Conservation (phyloP, 2,888 invertebrate genomes). For the Exocentrus adspersus region DNA sequence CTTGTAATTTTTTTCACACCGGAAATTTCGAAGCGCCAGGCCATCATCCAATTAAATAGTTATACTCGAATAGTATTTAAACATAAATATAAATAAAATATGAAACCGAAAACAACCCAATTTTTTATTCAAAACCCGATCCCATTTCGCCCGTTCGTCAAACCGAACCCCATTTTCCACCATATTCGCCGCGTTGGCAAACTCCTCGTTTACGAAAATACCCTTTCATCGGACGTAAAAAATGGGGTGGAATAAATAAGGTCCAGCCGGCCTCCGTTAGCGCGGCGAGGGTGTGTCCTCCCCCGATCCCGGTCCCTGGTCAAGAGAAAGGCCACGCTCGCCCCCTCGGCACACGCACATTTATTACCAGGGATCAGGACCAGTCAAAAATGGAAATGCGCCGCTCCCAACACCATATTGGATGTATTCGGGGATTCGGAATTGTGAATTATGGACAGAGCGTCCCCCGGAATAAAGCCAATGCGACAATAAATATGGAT, state of each 20-base stretch:
- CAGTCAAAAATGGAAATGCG: conserved; percentile 63
- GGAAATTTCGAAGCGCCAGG: no score
- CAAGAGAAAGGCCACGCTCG: conserved; percentile 50
- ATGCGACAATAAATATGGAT: conserved; percentile 51
- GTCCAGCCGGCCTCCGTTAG: conserved; percentile 40
- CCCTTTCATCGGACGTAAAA: conserved; percentile 12
- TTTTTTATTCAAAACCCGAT: no score
- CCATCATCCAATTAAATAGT: no score
- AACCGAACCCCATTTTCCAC: conserved; percentile 10
- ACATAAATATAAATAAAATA: no score
- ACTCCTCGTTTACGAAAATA: conserved; percentile 26
- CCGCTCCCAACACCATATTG: conserved; percentile 55
- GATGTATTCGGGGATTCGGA: conserved; percentile 55
- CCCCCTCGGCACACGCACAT: conserved; percentile 60
- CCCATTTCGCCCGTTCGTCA: neutral
- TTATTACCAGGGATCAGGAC: conserved; percentile 61
- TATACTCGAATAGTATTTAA: no score
- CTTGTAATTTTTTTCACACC: no score
- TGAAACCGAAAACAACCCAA: no score
- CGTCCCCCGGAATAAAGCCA: conserved; percentile 48
- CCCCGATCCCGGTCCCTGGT: conserved; percentile 43
- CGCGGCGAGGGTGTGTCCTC: conserved; percentile 35
- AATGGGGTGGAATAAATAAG: conserved; percentile 44
- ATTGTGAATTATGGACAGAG: conserved; percentile 59
- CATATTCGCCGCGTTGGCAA: conserved; percentile 8